Evolutionary conservation across 2,113 vertebrate species (phyloP).

Genomic region (Cochlearius cochlearius): DNA sequence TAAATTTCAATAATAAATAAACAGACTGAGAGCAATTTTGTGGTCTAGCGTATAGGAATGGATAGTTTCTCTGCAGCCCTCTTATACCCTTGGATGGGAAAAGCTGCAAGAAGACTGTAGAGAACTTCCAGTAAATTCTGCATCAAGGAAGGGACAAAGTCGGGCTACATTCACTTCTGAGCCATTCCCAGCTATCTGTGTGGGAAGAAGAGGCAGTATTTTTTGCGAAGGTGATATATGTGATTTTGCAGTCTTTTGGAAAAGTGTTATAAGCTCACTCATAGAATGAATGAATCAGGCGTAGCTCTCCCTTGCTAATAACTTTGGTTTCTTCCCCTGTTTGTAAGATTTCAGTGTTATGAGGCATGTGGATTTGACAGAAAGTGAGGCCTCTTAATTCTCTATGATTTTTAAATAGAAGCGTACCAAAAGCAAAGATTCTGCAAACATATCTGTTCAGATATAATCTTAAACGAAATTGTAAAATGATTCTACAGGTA

Average conservation of each 20-base stretch:
- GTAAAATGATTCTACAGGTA: not conserved
- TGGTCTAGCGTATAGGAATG: not conserved
- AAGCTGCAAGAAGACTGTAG: not conserved
- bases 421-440: not conserved
- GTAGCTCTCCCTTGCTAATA: not conserved
- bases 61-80: not conserved
- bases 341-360: not conserved
- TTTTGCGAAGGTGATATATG: not conserved
- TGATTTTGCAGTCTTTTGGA: not conserved
- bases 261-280: not conserved
- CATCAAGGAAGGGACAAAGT: not conserved
- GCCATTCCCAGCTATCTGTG: not conserved
- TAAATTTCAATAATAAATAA: not conserved
- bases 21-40: not conserved
- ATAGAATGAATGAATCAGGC: not conserved
- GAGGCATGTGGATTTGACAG: not conserved
- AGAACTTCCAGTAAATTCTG: not conserved
- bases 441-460: not conserved
- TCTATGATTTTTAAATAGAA: not conserved
- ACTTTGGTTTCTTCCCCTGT: not conserved
- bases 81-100: not conserved
- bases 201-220: not conserved
- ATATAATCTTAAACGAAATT: not conserved
- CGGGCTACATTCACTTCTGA: not conserved
- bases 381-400: not conserved